These are phyloP conservation scores for Andrena camellia DNA, from an alignment of 2,888 invertebrate genomes.

Conservation along the genomic window DNA sequence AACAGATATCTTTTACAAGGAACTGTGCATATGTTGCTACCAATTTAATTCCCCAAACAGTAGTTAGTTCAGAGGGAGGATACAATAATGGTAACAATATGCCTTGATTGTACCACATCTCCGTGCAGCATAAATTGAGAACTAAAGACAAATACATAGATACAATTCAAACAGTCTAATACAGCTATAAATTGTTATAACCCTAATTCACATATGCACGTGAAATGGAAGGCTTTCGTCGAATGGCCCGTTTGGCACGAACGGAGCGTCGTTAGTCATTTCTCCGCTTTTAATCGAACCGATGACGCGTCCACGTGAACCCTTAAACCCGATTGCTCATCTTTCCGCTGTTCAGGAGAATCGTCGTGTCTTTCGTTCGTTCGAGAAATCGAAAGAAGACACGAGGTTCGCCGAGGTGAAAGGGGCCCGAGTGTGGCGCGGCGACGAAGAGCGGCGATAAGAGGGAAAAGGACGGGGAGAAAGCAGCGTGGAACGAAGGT, in stretches of 20 bases:
- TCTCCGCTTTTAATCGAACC: not conserved
- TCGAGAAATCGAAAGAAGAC: slow-evolving; percentile 54
- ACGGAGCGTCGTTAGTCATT: not conserved
- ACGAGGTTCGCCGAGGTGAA: slow-evolving; percentile 71
- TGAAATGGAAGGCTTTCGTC: not conserved
- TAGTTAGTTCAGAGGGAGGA: too few species aligned
- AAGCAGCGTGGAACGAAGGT: slow-evolving; percentile 10
- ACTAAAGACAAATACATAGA: too few species aligned
- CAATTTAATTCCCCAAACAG: too few species aligned
- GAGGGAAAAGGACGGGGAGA: slow-evolving; percentile 44
- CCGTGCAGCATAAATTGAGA: too few species aligned
- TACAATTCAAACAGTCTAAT: too few species aligned
- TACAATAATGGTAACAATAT: too few species aligned
- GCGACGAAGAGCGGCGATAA: slow-evolving; percentile 67
- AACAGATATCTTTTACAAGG: too few species aligned
- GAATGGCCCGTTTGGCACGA: not conserved
- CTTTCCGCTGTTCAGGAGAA: slow-evolving; percentile 4
- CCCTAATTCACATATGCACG: too few species aligned
- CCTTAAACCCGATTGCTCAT: not conserved
- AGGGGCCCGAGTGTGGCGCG: slow-evolving; percentile 68
- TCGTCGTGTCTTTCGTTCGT: slow-evolving; percentile 35
- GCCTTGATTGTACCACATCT: too few species aligned
- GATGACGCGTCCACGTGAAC: not conserved
- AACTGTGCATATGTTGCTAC: too few species aligned
- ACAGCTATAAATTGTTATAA: too few species aligned